These are phyloP conservation scores for Anisognathus igniventris DNA, from an alignment of 2,797 vertebrate genomes.

Conservation along the genomic window DNA sequence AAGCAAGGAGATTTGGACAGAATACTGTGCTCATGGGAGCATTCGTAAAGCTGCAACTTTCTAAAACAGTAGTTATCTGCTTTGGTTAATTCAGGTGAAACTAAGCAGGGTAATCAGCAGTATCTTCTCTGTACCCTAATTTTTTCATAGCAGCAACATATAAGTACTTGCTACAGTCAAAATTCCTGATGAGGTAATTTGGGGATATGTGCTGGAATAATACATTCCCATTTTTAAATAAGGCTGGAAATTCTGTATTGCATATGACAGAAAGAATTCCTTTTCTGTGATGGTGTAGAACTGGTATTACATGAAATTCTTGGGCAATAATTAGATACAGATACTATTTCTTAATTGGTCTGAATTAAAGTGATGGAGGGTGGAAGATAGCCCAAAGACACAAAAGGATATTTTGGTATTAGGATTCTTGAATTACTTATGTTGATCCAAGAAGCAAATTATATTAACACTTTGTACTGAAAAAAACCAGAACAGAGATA, in stretches of 20 bases:
- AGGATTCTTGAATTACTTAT: background rate
- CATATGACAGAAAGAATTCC: background rate
- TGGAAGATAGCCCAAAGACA: background rate
- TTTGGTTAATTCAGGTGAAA: background rate
- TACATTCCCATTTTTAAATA: background rate
- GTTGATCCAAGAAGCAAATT: background rate
- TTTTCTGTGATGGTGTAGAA: background rate
- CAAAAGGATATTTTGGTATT: background rate
- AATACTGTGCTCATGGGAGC: background rate
- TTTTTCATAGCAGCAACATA: background rate
- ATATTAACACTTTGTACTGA: background rate
- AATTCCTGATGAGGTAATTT: background rate
- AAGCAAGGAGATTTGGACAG: background rate
- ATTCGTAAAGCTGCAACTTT: background rate
- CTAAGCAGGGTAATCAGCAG: background rate
- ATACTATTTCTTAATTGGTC: background rate
- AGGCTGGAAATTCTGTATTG: background rate
- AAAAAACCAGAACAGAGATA: background rate
- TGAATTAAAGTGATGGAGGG: background rate
- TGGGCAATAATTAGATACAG: background rate
- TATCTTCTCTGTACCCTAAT: background rate
- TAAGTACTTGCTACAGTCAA: background rate
- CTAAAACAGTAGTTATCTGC: background rate
- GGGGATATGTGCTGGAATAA: background rate
- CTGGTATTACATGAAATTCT: background rate